Evolutionary conservation across 2,797 vertebrate genomes (phyloP), one percentile per base, ranked within the genome.

Genomic region (Ctenosaura bakeri): DNA sequence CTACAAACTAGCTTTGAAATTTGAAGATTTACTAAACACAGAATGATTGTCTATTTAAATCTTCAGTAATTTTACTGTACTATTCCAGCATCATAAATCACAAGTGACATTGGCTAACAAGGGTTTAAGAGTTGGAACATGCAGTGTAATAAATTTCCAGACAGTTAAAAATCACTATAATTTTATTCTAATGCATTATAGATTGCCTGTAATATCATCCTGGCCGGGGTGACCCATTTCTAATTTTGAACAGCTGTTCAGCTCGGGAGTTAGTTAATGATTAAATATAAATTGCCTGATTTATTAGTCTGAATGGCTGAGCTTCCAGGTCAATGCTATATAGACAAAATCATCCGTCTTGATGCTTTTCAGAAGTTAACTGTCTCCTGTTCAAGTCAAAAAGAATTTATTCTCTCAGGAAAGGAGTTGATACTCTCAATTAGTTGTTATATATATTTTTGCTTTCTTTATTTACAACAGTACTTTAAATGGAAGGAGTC

Each of bases 101-200:
- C 94, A 94, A 96, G 93, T 98, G 98, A 98, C 98, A 98, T 95
- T 97, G 98, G 98, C 96, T 98, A 99, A 98, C 98, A 98, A 98
- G 98, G 97, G 98, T 97, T 96, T 98, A 98, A 98, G 98, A 98
- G 98, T 97, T 98, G 97, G 98, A 99, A 99, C 98, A 99, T 98
- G 98, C 97, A 98, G 97, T 97, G 98, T 98, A 99, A 99, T 99
- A 99, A 98, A 99, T 99, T 99, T 98, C 96, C 96, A 97, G 99
- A 99, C 99, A 99, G 98, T 99, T 99, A 99, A 99, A 99, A 99
- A 99, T 99, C 98, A 99, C 99, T 99, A 99, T 99, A 98, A 99
- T 99, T 99, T 99, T 98, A 98, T 98, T 98, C 98, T 99, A 99
- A 99, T 99, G 98, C 97, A 98, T 99, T 99, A 99, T 99, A 98